phyloP scores from a whole-genome alignment of 2,888 invertebrate species.

The Salpingus planirostris region DNA sequence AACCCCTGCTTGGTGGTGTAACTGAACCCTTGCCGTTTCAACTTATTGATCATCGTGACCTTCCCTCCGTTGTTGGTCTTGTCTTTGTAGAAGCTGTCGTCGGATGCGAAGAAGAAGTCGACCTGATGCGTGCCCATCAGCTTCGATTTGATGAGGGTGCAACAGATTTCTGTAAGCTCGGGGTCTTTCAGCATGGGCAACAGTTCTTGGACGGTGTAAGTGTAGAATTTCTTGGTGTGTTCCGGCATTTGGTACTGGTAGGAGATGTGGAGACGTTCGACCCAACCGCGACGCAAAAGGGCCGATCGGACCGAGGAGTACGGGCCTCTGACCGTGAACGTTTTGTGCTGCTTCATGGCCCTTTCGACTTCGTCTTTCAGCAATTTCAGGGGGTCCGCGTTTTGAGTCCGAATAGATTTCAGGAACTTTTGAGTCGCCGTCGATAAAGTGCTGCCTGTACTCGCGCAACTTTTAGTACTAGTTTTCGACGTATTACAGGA shows the following conservation, averaged over 20 bases:
- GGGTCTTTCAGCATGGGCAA: slow-evolving; percentile 28
- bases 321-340: slow-evolving; percentile 48
- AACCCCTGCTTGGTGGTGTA: slow-evolving; percentile 47
- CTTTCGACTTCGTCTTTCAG: slow-evolving; percentile 43
- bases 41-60: slow-evolving; percentile 32
- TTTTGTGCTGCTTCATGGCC: slow-evolving; percentile 47
- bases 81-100: slow-evolving; percentile 31
- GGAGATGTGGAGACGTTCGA: slow-evolving; percentile 54
- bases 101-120: slow-evolving; percentile 62
- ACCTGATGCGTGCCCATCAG: slow-evolving; percentile 54
- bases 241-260: slow-evolving; percentile 31
- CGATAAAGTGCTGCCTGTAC: background rate
- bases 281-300: slow-evolving; percentile 59
- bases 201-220: slow-evolving; percentile 27
- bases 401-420: background rate
- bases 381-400: slow-evolving; percentile 15
- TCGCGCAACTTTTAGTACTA: background rate
- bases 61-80: slow-evolving; percentile 32
- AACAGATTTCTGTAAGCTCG: slow-evolving; percentile 26
- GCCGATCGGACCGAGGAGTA: slow-evolving; percentile 49
- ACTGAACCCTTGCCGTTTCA: slow-evolving; percentile 34
- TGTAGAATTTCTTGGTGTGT: slow-evolving; percentile 21
- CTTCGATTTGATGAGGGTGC: slow-evolving; percentile 46
- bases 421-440: background rate
- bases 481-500: background rate